phyloP scores from a whole-genome alignment of 2,113 vertebrate genomes.

The Dendrocopos noguchii region DNA sequence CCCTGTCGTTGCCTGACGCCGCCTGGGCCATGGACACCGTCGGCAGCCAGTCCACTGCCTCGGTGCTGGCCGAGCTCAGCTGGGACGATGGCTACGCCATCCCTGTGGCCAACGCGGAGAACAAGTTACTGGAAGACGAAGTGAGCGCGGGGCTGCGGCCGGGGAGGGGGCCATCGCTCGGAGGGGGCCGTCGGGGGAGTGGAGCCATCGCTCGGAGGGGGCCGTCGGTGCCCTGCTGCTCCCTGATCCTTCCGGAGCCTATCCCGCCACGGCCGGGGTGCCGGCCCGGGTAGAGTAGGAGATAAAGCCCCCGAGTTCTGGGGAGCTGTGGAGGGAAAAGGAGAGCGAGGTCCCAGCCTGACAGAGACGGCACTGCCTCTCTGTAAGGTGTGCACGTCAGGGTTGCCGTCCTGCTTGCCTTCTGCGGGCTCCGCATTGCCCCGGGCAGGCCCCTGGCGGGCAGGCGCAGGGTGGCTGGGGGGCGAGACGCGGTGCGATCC shows the following conservation, averaged over 20 bases:
- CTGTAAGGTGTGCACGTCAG: not conserved
- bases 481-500: too few species aligned
- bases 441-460: too few species aligned
- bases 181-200: too few species aligned
- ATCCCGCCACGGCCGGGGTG: not conserved
- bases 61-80: constrained; percentile 75
- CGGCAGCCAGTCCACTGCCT: not conserved
- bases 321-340: not conserved
- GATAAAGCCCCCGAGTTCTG: fast-evolving
- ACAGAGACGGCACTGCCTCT: not conserved
- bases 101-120: constrained; percentile 84
- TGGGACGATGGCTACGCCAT: constrained; percentile 86
- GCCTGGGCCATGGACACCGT: constrained; percentile 32
- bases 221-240: too few species aligned
- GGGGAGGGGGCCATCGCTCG: too few species aligned
- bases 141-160: constrained; percentile 68
- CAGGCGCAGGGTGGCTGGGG: not conserved
- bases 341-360: too few species aligned
- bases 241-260: not conserved
- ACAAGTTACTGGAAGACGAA: constrained; percentile 82
- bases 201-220: not conserved
- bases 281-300: not conserved
- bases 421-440: not conserved
- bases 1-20: not conserved
- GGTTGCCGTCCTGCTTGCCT: not conserved